Evolutionary conservation across 2,797 vertebrate genomes (phyloP), one percentile per base, ranked within the genome.

Genomic region (Fistularia tabacaria): DNA sequence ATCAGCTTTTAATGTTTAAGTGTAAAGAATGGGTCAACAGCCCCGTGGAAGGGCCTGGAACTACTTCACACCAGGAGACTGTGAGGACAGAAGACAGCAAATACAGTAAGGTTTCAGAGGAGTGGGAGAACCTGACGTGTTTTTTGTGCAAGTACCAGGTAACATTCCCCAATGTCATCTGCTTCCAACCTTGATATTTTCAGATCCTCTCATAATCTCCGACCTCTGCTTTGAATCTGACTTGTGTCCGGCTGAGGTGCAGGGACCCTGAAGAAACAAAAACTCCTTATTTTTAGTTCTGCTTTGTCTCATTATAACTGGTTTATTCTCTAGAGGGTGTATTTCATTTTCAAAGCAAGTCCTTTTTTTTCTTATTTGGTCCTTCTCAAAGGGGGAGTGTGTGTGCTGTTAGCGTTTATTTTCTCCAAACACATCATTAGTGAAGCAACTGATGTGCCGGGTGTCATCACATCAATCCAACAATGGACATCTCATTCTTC

Each of bases 321-420:
- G 55, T 80, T 79, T 80, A 80, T 80, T 74, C 82, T 82, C 73
- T 41, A 45, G 69, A 76, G 74, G 62, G 55, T 44, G 67, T 69
- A 73, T 77, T 80, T 81, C 79, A 73, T 75, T 86, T 85, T 63
- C 74, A 83, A 81, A 83, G 73, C 37, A 58, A 42, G 60, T 57
- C 54, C 46, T 15, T 25, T 47, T 66, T 54, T 54, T 25, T 25
- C 25, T 63, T 49, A 64, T 57, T 59, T 65, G 53, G 67, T 79
- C 75, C 63, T 69, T 73, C 74, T 55, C 69, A 80, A 76, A 77
- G 67, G 66, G 65, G 61, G 72, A 56, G 50, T 59, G 74, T 57
- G 45, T 55, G 44, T 56, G 57, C 59, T 59, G 54, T 47, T 62
- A 54, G 59, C 63, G 50, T 47, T 63, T 43, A 59, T 50, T 80